Evolutionary conservation across 2,797 vertebrate species (phyloP), one percentile per base, ranked within the genome.

Genomic region (Cephalopachus bancanus): DNA sequence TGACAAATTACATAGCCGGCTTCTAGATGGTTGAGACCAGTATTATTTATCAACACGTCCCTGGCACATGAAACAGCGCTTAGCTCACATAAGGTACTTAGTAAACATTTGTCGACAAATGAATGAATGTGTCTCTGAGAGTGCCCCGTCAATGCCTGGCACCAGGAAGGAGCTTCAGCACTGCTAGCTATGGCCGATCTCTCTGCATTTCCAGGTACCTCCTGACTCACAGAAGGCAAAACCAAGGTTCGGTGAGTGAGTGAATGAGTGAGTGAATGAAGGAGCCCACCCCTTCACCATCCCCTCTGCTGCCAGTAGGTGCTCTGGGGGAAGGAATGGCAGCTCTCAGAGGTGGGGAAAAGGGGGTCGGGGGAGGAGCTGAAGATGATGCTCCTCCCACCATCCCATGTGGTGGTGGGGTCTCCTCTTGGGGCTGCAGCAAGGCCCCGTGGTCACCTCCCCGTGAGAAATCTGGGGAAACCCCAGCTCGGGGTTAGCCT

Each of bases 21-120:
- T 37, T 37, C 60, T 67, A 64, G 30, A 59, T 5, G 15, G 33
- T 2, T 49, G 62, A 28, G 44, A 74, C 19, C 22, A 57, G 28
- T 89, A 53, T 91, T 72, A 69, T 64, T 92, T 95, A 74, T 44
- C 57, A 26, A 0, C 4, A 33, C 57, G 74, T 69, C 33, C 55
- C 53, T 33, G 64, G 64, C 26, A 86, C 75, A 72, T 26, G 10
- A 62, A 74, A 53, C 28, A 51, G 79, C 67, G 79, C 71, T 79
- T 62, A 83, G 64, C 76, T 90, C 15, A 67, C 74, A 76, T 53
- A 62, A 80, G 30, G 76, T 80, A 67, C 76, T 83, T 94, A 94
- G 91, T 59, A 83, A 55, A 95, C 72, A 89, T 22, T 20, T 72
- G 37, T 71, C 90, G 79, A 72, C 53, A 60, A 76, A 83, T 80